phyloP scores from a whole-genome alignment of 2,888 invertebrate species.

The Drosophila borborema region DNA sequence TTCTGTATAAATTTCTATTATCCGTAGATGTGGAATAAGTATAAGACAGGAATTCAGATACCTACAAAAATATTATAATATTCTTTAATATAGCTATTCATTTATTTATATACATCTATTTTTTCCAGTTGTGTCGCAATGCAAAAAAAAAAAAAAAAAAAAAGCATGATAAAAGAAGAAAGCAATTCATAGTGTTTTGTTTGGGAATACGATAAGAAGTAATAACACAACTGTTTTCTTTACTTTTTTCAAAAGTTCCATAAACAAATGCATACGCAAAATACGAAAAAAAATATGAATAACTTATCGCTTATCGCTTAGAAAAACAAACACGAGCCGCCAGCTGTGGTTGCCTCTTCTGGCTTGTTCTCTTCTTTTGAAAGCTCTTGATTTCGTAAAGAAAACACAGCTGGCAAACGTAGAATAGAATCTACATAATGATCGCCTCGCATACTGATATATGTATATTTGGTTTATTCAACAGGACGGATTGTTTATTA shows the following conservation, averaged over 20 bases:
- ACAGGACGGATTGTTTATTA: conserved; percentile 91
- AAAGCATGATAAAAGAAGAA: too few species aligned
- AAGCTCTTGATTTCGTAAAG: background rate
- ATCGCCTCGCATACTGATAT: background rate
- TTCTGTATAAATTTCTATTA: background rate
- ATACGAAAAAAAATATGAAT: background rate
- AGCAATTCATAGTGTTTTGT: background rate
- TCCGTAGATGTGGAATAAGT: background rate
- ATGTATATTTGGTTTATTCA: background rate
- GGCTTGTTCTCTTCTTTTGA: background rate
- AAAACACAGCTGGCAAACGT: conserved; percentile 8
- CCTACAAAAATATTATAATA: background rate
- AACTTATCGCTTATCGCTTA: conserved; percentile 6
- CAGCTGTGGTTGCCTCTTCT: background rate
- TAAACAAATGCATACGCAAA: conserved; percentile 12
- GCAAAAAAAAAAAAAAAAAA: background rate
- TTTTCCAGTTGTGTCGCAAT: background rate
- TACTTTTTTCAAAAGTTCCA: background rate
- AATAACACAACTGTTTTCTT: conserved; percentile 2
- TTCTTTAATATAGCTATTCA: background rate
- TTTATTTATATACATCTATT: background rate
- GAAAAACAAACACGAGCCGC: conserved; percentile 3
- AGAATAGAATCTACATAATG: background rate
- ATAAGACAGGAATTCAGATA: background rate
- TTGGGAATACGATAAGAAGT: conserved; percentile 3